These are phyloP conservation scores for Himalopsyche japonica DNA, from an alignment of 2,888 invertebrate genomes.

Conservation along the genomic window DNA sequence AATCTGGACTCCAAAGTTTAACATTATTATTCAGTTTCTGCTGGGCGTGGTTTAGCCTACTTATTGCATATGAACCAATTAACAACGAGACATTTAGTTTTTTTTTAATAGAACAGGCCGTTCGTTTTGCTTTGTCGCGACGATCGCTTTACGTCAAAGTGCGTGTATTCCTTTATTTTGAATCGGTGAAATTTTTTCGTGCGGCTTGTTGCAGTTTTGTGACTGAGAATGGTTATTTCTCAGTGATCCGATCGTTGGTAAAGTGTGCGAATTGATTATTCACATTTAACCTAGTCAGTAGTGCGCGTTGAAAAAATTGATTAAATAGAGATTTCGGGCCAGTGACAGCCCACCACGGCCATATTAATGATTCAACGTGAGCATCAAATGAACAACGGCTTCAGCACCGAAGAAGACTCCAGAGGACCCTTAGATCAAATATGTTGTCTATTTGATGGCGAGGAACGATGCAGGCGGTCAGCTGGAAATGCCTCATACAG, in stretches of 20 bases:
- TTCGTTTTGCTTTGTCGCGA: conserved; percentile 20
- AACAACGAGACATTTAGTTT: conserved; percentile 18
- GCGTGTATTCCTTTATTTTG: not conserved
- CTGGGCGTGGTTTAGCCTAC: conserved; percentile 23
- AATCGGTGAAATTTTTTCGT: not conserved
- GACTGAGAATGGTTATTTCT: not conserved
- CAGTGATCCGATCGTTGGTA: not conserved
- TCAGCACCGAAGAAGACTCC: conserved; percentile 90
- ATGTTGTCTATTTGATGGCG: conserved; percentile 91
- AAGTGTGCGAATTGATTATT: not conserved
- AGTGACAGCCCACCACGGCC: not conserved
- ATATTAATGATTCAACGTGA: conserved; percentile 59
- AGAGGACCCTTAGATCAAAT: conserved; percentile 85
- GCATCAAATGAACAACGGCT: conserved; percentile 79
- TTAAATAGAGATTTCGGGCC: conserved; percentile 6
- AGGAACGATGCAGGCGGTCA: conserved; percentile 81
- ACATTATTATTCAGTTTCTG: not conserved
- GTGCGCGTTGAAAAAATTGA: not conserved
- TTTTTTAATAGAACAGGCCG: conserved; percentile 18
- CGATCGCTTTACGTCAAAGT: conserved; percentile 9
- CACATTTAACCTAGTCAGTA: not conserved
- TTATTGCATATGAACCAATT: conserved; percentile 27
- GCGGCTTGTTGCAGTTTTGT: not conserved
- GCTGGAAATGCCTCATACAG: conserved; percentile 96
- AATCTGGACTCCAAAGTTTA: not conserved